Evolutionary conservation across 2,888 invertebrate genomes (phyloP), one percentile per base, ranked within the genome.

Genomic region (Sesia apiformis): DNA sequence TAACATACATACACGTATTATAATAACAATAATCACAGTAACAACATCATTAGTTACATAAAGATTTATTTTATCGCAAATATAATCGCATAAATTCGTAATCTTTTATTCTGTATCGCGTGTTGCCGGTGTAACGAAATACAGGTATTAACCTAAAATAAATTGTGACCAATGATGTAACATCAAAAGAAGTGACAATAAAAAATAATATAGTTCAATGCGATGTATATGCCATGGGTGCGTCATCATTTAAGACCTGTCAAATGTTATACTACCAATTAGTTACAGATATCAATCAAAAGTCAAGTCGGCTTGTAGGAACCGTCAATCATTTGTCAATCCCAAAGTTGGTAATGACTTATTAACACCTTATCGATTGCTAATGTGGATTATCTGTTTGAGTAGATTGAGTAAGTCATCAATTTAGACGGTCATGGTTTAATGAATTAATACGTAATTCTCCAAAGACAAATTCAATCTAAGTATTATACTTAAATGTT

Each of bases 251-350:
- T 23, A 46, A 8, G 23, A 46, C n/a, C 46, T 46, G 46, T 46
- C 46, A 46, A 46, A 46, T 46, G 46, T 46, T 46, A 46, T 8
- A 39, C 50, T 38, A 57, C 60, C 62, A 65, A 67, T 69, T 67
- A 66, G 67, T 65, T 67, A 64, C 65, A 66, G 62, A 56, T 67
- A 67, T 66, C 69, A 69, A 70, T 70, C 70, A 70, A 58, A 58
- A 60, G 59, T 66, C 63, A 61, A 65, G 63, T 58, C 61, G 53
- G 53, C 53, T 64, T 61, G 59, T 67, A 64, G 63, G 57, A 50
- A 43, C 49, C 64, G 67, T 71, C 66, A 65, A 61, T 69, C 68
- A 67, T 63, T 59, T 60, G 61, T 62, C 55, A 53, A 49, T 39
- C 40, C 40, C 4, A 40, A 54, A 38, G 38, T 50, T 23, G 23